Evolutionary conservation across 2,888 invertebrate species (phyloP).

Genomic region (Deilephila porcellus): DNA sequence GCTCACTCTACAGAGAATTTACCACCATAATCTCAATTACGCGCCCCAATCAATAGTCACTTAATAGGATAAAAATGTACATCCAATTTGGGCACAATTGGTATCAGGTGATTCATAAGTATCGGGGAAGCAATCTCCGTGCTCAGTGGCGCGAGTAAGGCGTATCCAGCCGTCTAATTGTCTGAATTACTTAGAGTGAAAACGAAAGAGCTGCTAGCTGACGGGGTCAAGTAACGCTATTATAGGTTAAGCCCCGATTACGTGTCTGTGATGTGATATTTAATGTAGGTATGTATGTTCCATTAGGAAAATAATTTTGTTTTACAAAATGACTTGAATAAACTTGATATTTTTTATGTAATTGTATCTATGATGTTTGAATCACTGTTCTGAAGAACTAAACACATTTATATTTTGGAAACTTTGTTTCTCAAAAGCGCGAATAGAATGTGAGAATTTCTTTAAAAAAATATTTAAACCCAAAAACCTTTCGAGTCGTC

Average conservation of each 20-base stretch:
- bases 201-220: conserved; percentile 45
- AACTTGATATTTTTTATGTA: no score
- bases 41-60: conserved; percentile 25
- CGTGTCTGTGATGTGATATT: not conserved
- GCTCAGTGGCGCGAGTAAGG: conserved; percentile 64
- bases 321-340: no score
- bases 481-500: not conserved
- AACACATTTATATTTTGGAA: no score
- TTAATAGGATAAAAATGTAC: conserved; percentile 30
- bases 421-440: no score
- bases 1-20: not conserved
- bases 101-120: conserved; percentile 47
- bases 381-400: no score
- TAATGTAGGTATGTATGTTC: not conserved
- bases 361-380: no score
- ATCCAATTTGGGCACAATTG: conserved; percentile 30
- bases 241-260: not conserved
- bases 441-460: no score
- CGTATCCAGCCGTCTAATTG: conserved; percentile 74
- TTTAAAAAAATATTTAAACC: no score
- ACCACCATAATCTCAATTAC: not conserved
- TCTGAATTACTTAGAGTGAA: conserved; percentile 70
- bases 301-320: no score
- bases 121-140: conserved; percentile 60
- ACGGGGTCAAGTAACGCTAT: conserved; percentile 14